Conservation (phyloP, 2,888 invertebrate species). For the Lasioglossum marginatum region DNA sequence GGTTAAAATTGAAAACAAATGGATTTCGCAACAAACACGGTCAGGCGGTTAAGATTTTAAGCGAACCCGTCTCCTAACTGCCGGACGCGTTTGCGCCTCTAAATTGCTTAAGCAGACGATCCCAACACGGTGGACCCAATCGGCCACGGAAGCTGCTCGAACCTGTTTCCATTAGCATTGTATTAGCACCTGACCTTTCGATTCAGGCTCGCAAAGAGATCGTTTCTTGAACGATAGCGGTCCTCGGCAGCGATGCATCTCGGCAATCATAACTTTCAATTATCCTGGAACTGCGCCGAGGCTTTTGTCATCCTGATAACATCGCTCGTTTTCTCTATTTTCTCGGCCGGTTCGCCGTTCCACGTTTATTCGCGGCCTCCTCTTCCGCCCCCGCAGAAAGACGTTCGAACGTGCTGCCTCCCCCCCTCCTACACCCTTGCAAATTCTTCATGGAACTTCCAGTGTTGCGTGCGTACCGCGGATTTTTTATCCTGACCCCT, state of each 20-base stretch:
- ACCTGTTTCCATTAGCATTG: conserved; percentile 49
- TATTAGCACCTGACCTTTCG: conserved; percentile 48
- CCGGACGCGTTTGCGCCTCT: background rate
- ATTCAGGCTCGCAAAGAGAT: conserved; percentile 25
- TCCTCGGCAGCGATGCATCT: background rate
- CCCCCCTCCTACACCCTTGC: background rate
- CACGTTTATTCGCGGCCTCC: conserved; percentile 1
- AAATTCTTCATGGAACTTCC: background rate
- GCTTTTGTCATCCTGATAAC: conserved; percentile 75
- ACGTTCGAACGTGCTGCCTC: background rate
- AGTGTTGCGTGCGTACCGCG: conserved; percentile 6
- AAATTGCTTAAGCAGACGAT: background rate
- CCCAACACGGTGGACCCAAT: background rate
- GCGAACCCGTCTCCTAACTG: background rate
- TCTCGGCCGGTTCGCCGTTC: conserved; percentile 17
- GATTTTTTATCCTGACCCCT: conserved; percentile 15
- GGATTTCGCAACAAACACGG: background rate
- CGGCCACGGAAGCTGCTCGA: conserved; percentile 28
- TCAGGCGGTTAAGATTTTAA: background rate
- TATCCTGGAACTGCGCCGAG: conserved; percentile 67
- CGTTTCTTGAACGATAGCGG: conserved; percentile 9
- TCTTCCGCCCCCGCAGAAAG: background rate
- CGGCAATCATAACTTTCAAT: conserved; percentile 74
- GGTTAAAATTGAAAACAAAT: background rate
- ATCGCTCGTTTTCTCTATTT: conserved; percentile 60